Evolutionary conservation across 2,797 vertebrate genomes (phyloP), one percentile per base, ranked within the genome.

Genomic region (Pitangus sulphuratus): DNA sequence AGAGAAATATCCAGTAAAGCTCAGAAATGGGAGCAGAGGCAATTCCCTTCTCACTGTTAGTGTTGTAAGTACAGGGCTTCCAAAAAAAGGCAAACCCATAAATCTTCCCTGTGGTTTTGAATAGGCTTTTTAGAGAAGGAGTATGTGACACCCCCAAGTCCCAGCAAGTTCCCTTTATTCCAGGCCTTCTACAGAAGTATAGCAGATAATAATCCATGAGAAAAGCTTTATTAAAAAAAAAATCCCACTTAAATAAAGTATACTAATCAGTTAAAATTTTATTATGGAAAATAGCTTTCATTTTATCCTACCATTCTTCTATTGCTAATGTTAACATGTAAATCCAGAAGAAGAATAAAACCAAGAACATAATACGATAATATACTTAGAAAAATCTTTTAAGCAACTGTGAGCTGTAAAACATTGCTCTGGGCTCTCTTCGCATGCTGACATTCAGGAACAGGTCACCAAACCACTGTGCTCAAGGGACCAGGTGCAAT

Each of bases 381-480:
- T 60, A 82, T n/a, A 58, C 33, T 85, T 89, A 51, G 48, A 47
- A 93, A 83, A 94, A 65, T 87, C 42, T 90, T 91, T 53, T 69
- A 90, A 88, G 54, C 12, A 80, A 30, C 51, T 8, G 42, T 8
- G 40, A 45, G 4, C 25, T 87, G 22, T 37, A 82, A 84, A 84
- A 13, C 57, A 30, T 37, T 83, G 12, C 40, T 86, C 30, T 71
- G 28, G 14, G 24, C 30, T 58, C 7, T 68, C 40, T 89, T 45
- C 33, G 8, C 53, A 26, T 33, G 10, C 35, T 65, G 53, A 21
- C 30, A 54, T 16, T 37, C 65, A 50, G 12, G 16, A 80, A 51
- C 8, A 54, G 15, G 11, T 69, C 75, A 68, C 48, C 58, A 68
- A 39, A 56, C 17, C 35, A 40, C 40, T 83, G 8, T 57, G 24